phyloP scores from a whole-genome alignment of 2,888 invertebrate genomes.

The Ischnus inquisitorius region DNA sequence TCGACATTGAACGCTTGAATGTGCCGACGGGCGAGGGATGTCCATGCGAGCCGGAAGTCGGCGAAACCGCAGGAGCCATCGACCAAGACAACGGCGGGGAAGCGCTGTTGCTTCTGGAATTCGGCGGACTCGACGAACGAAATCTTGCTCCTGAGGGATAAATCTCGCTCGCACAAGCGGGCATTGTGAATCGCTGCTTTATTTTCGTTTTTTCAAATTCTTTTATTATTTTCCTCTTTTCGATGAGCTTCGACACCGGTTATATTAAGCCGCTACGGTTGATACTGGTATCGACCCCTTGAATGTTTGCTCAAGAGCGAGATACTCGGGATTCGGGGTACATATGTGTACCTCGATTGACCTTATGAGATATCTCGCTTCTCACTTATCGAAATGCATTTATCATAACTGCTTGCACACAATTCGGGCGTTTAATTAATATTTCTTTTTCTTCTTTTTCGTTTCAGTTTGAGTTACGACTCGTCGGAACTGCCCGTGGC shows the following conservation, averaged over 20 bases:
- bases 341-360: constrained; percentile 30
- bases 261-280: background rate
- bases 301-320: background rate
- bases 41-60: constrained; percentile 84
- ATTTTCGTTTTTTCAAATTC: constrained; percentile 1
- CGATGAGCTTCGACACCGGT: background rate
- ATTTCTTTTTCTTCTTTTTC: background rate
- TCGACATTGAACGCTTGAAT: constrained; percentile 86
- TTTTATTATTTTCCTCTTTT: background rate
- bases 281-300: background rate
- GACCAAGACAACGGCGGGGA: constrained; percentile 85
- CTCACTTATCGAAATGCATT: background rate
- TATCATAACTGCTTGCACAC: constrained; percentile 18
- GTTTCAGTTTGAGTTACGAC: background rate
- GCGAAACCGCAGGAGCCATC: constrained; percentile 60
- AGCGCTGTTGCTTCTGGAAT: constrained; percentile 87
- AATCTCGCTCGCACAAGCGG: constrained; percentile 89
- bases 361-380: constrained; percentile 44
- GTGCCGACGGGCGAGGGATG: constrained; percentile 87
- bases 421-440: background rate
- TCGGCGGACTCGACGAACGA: constrained; percentile 86
- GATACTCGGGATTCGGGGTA: constrained; percentile 28
- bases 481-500: background rate
- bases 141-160: constrained; percentile 85
- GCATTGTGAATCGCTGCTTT: constrained; percentile 86